These are phyloP conservation scores for Drosophila fuyamai DNA, from an alignment of 1,140 invertebrate genomes.

Conservation along the genomic window DNA sequence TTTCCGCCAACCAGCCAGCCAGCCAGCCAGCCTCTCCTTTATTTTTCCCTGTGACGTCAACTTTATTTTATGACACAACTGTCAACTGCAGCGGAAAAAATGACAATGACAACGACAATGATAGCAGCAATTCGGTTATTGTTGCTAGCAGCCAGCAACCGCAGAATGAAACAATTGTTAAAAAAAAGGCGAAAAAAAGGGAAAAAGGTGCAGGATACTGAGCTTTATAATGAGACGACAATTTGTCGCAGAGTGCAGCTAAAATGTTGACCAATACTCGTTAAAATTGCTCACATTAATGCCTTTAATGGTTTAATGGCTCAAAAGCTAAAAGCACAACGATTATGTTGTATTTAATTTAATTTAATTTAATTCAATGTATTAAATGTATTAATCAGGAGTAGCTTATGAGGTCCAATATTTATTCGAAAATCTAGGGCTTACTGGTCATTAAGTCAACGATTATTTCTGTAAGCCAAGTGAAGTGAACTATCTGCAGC, in stretches of 20 bases:
- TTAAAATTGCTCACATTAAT: neutral
- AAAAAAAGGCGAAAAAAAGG: neutral
- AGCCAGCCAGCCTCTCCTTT: neutral
- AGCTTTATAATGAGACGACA: constrained; percentile 22
- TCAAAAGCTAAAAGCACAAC: neutral
- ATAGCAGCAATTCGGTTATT: constrained; percentile 57
- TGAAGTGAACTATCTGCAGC: too few species aligned
- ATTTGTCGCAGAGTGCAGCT: constrained; percentile 8
- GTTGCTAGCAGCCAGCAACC: constrained; percentile 44
- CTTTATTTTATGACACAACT: constrained; percentile 73
- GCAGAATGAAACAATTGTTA: constrained; percentile 27
- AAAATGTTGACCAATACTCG: constrained; percentile 9
- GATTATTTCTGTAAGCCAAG: too few species aligned
- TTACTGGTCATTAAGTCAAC: too few species aligned
- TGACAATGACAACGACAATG: constrained; percentile 45
- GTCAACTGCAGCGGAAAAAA: constrained; percentile 63
- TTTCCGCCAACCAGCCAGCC: neutral
- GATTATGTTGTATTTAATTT: neutral
- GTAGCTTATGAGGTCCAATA: too few species aligned
- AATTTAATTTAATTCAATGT: neutral
- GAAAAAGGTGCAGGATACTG: constrained; percentile 1
- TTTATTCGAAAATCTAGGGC: too few species aligned
- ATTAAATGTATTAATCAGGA: too few species aligned
- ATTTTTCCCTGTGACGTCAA: constrained; percentile 44
- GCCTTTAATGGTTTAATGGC: neutral